A percentile compares a stretch with the other conserved stretches of the same genome.
Conservation (phyloP, 2,797 vertebrate species). For the Crax fasciolata region DNA sequence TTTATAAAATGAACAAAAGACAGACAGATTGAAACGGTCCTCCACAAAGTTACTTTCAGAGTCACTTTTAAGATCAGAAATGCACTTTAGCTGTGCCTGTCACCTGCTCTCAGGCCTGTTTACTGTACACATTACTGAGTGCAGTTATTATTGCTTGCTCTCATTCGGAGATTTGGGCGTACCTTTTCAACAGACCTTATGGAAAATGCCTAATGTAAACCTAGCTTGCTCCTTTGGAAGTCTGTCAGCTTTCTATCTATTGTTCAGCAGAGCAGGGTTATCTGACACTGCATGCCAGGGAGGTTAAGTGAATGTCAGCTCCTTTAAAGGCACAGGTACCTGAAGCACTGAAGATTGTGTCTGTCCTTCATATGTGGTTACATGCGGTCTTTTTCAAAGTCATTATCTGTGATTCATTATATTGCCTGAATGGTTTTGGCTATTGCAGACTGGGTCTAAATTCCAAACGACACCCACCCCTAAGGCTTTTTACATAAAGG, state of each 20-base stretch:
- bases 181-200: neutral
- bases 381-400: neutral
- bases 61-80: neutral
- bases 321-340: conserved; percentile 42
- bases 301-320: conserved; percentile 52
- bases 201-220: conserved; percentile 11
- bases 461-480: neutral
- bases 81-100: neutral
- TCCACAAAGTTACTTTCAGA: neutral
- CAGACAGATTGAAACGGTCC: neutral
- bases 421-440: neutral
- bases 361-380: neutral
- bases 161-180: neutral
- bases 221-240: neutral
- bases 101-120: neutral
- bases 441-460: neutral
- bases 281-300: conserved; percentile 14
- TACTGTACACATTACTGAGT: neutral
- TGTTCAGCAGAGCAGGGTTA: conserved; percentile 7
- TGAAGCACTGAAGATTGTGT: neutral
- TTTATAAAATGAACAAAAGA: neutral
- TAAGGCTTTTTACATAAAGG: neutral
- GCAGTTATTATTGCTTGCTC: neutral
- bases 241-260: neutral
- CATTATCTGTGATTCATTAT: neutral